Percentiles rank a stretch among this genome's conserved stretches.
Evolutionary conservation across 1,140 invertebrate genomes (phyloP).

Genomic region (Halesus radiatus): DNA sequence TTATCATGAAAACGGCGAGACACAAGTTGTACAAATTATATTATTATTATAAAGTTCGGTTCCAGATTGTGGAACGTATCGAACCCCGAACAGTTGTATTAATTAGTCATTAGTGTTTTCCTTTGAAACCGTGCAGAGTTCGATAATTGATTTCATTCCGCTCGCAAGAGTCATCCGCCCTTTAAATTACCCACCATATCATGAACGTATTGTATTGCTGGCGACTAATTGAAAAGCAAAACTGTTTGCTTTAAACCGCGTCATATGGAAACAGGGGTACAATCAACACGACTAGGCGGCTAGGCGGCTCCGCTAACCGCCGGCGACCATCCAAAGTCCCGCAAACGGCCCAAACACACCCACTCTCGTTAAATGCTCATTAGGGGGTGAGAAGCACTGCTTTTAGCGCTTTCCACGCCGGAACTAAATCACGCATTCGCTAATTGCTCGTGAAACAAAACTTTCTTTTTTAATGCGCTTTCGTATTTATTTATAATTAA

Average conservation of each 20-base stretch:
- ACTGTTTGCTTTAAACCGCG: conserved; percentile 32
- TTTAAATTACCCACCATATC: conserved; percentile 5
- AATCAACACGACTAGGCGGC: neutral
- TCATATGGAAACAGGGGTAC: conserved; percentile 21
- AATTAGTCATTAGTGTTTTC: conserved; percentile 3
- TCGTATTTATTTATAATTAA: conserved; percentile 51
- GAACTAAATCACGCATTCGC: conserved; percentile 54
- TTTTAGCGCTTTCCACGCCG: conserved; percentile 14
- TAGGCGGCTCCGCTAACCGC: neutral
- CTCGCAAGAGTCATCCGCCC: neutral
- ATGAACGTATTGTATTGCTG: neutral
- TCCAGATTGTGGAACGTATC: neutral
- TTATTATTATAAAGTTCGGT: no score
- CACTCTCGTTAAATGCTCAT: conserved; percentile 55
- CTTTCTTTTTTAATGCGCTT: conserved; percentile 51
- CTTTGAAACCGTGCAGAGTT: neutral
- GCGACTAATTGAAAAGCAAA: conserved; percentile 42
- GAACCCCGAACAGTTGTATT: neutral
- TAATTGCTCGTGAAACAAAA: conserved; percentile 57
- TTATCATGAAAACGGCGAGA: no score
- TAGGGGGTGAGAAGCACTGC: conserved; percentile 46
- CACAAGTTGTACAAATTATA: no score
- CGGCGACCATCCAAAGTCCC: neutral
- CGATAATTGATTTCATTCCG: neutral
- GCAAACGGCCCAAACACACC: conserved; percentile 35